Evolutionary conservation across 2,797 vertebrate genomes (phyloP).

Genomic region (Meda fulgida): DNA sequence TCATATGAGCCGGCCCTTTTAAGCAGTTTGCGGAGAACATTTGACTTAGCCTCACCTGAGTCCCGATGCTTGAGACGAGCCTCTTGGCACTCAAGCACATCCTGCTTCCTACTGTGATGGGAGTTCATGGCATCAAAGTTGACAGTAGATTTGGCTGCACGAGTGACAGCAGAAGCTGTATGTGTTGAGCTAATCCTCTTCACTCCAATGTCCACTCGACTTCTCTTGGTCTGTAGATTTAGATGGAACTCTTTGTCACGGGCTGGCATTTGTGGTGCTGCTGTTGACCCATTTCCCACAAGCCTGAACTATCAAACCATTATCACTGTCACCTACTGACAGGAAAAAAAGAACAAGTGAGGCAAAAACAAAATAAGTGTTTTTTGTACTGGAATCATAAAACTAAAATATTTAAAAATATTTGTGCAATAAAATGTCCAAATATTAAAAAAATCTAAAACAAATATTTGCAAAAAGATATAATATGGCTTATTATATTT

Average conservation of each 20-base stretch:
- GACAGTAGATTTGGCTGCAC: slow-evolving; percentile 82
- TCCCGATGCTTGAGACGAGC: slow-evolving; percentile 94
- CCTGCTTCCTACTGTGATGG: slow-evolving; percentile 92
- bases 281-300: slow-evolving; percentile 99
- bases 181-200: slow-evolving; percentile 93
- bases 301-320: slow-evolving; percentile 89
- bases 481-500: background rate
- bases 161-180: slow-evolving; percentile 87
- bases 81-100: slow-evolving; percentile 95
- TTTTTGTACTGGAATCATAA: background rate
- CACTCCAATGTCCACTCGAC: slow-evolving; percentile 99
- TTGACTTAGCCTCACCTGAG: slow-evolving; percentile 87
- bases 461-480: background rate
- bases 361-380: slow-evolving; percentile 71
- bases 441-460: background rate
- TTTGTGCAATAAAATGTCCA: background rate
- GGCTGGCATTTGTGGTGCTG: slow-evolving; percentile 98
- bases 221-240: slow-evolving; percentile 99
- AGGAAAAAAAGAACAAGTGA: background rate
- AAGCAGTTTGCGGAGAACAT: slow-evolving; percentile 98
- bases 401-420: background rate
- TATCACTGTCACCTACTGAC: slow-evolving; percentile 88
- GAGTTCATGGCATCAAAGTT: slow-evolving; percentile 98
- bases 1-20: slow-evolving; percentile 99
- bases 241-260: slow-evolving; percentile 99